Conservation (phyloP, 1,140 invertebrate genomes). For the Cherax destructor region DNA sequence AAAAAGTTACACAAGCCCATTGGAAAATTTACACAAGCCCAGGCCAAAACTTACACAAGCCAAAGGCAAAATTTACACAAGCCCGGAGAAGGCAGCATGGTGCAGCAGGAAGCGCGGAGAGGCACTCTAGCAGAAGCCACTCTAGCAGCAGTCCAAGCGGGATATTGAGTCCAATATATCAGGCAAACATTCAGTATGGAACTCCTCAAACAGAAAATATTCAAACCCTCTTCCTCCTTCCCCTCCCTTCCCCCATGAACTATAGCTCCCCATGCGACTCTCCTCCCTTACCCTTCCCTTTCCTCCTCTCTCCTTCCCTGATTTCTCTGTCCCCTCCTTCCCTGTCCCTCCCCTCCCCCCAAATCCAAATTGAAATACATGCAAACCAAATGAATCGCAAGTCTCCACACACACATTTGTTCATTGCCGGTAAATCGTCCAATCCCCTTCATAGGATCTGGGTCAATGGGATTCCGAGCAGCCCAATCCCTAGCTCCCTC, state of each 20-base stretch:
- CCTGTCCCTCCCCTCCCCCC: background rate
- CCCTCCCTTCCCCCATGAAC: background rate
- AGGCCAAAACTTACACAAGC: no score
- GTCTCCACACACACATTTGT: slow-evolving; percentile 5
- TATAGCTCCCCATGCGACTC: background rate
- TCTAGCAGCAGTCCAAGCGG: background rate
- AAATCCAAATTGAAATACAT: slow-evolving; percentile 15
- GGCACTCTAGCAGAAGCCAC: background rate
- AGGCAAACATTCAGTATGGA: slow-evolving; percentile 6
- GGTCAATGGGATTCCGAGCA: background rate
- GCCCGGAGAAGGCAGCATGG: background rate
- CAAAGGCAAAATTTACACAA: background rate
- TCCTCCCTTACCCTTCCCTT: background rate
- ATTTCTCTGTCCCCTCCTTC: background rate
- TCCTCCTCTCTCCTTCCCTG: background rate
- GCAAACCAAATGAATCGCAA: background rate
- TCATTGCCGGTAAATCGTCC: background rate
- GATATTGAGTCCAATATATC: background rate
- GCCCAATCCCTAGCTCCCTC: background rate
- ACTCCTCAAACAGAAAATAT: slow-evolving; percentile 7
- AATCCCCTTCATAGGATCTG: slow-evolving; percentile 6
- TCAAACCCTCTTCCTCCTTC: background rate
- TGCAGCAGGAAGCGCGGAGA: no score
- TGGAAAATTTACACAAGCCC: background rate
- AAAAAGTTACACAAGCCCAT: background rate